Percentiles rank a stretch among this genome's conserved stretches.
Evolutionary conservation across 2,113 vertebrate species (phyloP).

Genomic region (Cromileptes altivelis): DNA sequence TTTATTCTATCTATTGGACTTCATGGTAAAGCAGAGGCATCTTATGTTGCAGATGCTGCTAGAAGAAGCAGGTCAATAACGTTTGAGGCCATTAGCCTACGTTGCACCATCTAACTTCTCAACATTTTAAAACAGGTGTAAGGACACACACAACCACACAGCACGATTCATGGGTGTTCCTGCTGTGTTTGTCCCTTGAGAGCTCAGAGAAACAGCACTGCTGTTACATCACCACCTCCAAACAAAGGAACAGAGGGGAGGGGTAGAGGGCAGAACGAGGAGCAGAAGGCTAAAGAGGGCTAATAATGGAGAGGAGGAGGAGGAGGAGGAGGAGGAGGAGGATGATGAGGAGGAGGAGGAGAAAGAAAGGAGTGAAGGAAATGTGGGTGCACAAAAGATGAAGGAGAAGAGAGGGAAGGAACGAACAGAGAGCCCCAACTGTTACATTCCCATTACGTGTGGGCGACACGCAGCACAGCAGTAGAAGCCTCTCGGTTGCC

Average conservation of each 20-base stretch:
- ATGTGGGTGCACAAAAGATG: background rate
- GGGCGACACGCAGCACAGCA: conserved; percentile 4
- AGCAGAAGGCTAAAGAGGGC: background rate
- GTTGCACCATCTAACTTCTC: background rate
- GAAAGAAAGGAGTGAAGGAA: background rate
- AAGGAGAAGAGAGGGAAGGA: background rate
- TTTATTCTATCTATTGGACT: background rate
- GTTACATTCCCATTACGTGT: conserved; percentile 28
- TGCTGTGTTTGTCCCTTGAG: conserved; percentile 31
- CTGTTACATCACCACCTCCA: conserved; percentile 37
- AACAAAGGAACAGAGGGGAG: conserved; percentile 25
- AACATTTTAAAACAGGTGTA: background rate
- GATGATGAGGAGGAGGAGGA: background rate
- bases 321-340: background rate
- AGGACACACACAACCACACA: conserved; percentile 1
- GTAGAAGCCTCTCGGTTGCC: background rate
- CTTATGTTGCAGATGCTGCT: background rate
- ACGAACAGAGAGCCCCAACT: background rate
- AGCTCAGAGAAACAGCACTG: conserved; percentile 20
- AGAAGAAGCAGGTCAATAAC: background rate
- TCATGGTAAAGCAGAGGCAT: background rate
- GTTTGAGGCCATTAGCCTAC: background rate
- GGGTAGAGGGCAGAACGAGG: background rate
- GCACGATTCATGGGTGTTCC: background rate
- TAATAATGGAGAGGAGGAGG: background rate